Evolutionary conservation across 2,113 vertebrate species (phyloP).

Genomic region (Aptenodytes patagonicus): DNA sequence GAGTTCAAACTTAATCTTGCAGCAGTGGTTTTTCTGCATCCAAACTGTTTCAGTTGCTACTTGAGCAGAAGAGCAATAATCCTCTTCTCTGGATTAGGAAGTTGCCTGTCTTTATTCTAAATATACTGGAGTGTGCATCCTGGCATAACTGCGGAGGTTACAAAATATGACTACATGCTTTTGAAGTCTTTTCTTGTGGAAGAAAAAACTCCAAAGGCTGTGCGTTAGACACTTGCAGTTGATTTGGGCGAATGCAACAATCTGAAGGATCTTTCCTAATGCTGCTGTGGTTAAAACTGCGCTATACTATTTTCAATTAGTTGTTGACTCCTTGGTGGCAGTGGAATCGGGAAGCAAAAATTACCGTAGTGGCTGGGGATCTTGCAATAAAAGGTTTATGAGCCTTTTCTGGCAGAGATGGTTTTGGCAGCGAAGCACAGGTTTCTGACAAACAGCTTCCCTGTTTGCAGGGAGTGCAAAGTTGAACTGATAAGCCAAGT

Average conservation of each 20-base stretch:
- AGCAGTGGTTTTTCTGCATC: neutral
- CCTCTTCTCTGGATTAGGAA: neutral
- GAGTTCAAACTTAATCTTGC: constrained; percentile 10
- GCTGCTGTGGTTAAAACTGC: neutral
- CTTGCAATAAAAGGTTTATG: constrained; percentile 42
- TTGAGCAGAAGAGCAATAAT: constrained; percentile 13
- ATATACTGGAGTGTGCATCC: neutral
- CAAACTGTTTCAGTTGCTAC: constrained; percentile 15
- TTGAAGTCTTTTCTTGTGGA: neutral
- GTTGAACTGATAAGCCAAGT: constrained; percentile 58
- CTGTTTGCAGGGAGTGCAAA: constrained; percentile 53
- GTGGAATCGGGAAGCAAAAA: neutral
- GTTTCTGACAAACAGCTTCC: constrained; percentile 46
- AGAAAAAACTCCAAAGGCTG: neutral
- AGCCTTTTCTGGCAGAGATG: neutral
- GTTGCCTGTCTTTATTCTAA: neutral
- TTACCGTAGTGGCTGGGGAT: neutral
- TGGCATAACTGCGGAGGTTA: neutral
- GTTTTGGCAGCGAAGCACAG: constrained; percentile 26
- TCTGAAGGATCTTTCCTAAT: neutral
- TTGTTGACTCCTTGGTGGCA: neutral
- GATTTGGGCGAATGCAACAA: neutral
- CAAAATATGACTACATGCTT: neutral
- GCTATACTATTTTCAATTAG: neutral
- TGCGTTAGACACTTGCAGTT: neutral